These are phyloP conservation scores for Euura lappo DNA, from an alignment of 1,140 invertebrate genomes.

Conservation along the genomic window DNA sequence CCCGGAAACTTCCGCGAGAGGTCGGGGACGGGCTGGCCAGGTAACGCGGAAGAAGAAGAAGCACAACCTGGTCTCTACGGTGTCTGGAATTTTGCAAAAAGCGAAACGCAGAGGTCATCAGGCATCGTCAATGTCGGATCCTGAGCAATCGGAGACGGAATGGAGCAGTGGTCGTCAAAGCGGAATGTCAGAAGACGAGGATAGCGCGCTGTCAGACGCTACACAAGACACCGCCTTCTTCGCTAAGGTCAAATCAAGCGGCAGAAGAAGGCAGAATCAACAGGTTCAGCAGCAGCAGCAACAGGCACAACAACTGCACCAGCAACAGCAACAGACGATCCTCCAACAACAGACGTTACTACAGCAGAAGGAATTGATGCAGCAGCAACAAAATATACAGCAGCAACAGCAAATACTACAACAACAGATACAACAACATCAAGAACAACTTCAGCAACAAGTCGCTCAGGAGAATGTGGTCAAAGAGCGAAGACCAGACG, in stretches of 20 bases:
- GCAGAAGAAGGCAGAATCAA: conserved; percentile 59
- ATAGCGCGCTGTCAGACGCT: conserved; percentile 72
- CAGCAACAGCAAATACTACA: conserved; percentile 50
- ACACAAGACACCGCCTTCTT: conserved; percentile 68
- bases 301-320: conserved; percentile 43
- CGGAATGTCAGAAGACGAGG: conserved; percentile 73
- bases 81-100: conserved; percentile 81
- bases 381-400: conserved; percentile 37
- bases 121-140: conserved; percentile 73
- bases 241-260: conserved; percentile 65
- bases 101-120: conserved; percentile 70
- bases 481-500: conserved; percentile 44
- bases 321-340: conserved; percentile 30
- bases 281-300: conserved; percentile 58
- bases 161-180: conserved; percentile 73
- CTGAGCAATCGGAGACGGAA: conserved; percentile 79
- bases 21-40: conserved; percentile 39
- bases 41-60: conserved; percentile 73
- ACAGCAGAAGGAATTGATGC: conserved; percentile 21
- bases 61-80: conserved; percentile 77
- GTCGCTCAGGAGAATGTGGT: conserved; percentile 46
- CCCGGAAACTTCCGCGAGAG: conserved; percentile 33
- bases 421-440: conserved; percentile 52
- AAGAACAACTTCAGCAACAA: conserved; percentile 45
- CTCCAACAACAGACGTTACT: conserved; percentile 29